Conservation (phyloP, 2,888 invertebrate genomes). For the Bembecia ichneumoniformis region DNA sequence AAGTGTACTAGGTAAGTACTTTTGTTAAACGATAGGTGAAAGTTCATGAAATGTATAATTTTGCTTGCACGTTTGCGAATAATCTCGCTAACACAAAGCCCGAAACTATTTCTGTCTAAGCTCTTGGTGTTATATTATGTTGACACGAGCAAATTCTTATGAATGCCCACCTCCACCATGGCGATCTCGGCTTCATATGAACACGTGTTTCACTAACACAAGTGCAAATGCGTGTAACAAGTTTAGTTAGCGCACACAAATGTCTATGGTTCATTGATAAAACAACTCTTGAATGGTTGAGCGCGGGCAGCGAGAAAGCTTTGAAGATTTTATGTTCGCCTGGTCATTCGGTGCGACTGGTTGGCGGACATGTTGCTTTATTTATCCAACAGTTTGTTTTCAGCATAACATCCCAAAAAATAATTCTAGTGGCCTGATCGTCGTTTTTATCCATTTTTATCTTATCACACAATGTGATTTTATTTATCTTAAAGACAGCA, state of each 20-base stretch:
- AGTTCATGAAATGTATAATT: neutral
- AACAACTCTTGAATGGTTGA: constrained; percentile 43
- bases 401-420: too few species aligned
- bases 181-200: constrained; percentile 47
- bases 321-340: constrained; percentile 42
- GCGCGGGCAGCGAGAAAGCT: constrained; percentile 40
- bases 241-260: constrained; percentile 31
- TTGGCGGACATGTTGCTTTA: constrained; percentile 58
- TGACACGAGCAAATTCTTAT: constrained; percentile 69
- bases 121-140: constrained; percentile 42
- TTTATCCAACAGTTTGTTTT: constrained; percentile 21
- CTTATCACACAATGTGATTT: too few species aligned
- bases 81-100: constrained; percentile 47
- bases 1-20: too few species aligned
- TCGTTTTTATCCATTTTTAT: too few species aligned
- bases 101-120: constrained; percentile 57
- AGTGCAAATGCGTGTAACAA: neutral
- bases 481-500: too few species aligned
- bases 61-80: neutral
- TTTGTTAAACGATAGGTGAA: too few species aligned
- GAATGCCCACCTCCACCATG: constrained; percentile 46
- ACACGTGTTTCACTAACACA: constrained; percentile 44
- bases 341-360: constrained; percentile 48
- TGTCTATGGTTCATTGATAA: constrained; percentile 41
- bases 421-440: too few species aligned